Evolutionary conservation across 2,797 vertebrate genomes (phyloP).

Genomic region (Decapterus maruadsi): DNA sequence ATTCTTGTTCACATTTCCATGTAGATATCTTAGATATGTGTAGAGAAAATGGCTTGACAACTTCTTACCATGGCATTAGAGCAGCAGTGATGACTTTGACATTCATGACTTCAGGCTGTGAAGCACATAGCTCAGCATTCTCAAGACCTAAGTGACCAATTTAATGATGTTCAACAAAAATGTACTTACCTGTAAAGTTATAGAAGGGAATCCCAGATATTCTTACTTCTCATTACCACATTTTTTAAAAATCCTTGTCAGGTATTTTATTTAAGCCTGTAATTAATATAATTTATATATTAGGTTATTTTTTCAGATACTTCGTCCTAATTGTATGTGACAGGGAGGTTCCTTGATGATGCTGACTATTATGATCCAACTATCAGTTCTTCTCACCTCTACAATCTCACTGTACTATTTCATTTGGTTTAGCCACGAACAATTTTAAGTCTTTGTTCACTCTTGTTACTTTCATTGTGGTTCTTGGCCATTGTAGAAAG

Average conservation of each 20-base stretch:
- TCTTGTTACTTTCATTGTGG: not conserved
- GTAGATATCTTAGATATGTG: slow-evolving; percentile 3
- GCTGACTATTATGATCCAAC: not conserved
- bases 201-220: not conserved
- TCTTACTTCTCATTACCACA: no score
- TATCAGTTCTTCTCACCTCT: not conserved
- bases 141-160: not conserved
- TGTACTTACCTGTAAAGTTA: not conserved
- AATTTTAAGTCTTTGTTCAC: not conserved
- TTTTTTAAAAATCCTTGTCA: not conserved
- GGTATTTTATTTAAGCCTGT: not conserved
- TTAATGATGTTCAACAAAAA: slow-evolving; percentile 1
- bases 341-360: not conserved
- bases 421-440: not conserved
- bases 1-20: slow-evolving; percentile 45
- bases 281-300: not conserved
- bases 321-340: not conserved
- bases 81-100: slow-evolving; percentile 2
- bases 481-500: not conserved
- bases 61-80: not conserved
- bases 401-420: no score
- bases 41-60: not conserved
- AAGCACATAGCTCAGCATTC: not conserved
- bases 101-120: slow-evolving; percentile 12
- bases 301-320: no score